A percentile compares a stretch with the other conserved stretches of the same genome.
These are phyloP conservation scores for Drosophila diplacantha DNA, from an alignment of 2,888 invertebrate genomes.

Conservation along the genomic window DNA sequence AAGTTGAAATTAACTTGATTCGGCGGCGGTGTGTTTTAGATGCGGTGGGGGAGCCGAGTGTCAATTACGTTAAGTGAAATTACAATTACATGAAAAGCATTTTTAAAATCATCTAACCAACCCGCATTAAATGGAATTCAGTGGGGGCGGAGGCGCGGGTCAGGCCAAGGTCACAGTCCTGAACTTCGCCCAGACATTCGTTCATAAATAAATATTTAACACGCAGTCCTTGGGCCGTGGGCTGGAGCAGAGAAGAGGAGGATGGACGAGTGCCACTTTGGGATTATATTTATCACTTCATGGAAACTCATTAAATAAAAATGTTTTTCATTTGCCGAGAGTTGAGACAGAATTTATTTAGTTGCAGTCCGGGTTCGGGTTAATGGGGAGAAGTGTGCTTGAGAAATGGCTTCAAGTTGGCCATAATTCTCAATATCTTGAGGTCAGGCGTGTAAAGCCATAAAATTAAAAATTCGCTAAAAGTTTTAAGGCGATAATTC, in stretches of 20 bases:
- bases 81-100: slow-evolving; percentile 51
- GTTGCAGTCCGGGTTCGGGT: slow-evolving; percentile 5
- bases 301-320: slow-evolving; percentile 39
- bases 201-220: slow-evolving; percentile 65
- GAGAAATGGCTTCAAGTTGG: neutral
- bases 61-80: slow-evolving; percentile 67
- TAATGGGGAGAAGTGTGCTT: neutral
- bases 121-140: slow-evolving; percentile 19
- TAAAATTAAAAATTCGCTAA: slow-evolving; percentile 1
- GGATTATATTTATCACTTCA: slow-evolving; percentile 39
- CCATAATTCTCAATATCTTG: neutral
- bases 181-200: slow-evolving; percentile 37
- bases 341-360: slow-evolving; percentile 21
- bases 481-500: neutral
- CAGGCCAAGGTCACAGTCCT: slow-evolving; percentile 32
- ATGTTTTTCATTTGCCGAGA: slow-evolving; percentile 30
- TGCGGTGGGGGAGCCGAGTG: slow-evolving; percentile 21
- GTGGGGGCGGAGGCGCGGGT: slow-evolving; percentile 1
- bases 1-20: slow-evolving; percentile 44
- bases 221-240: slow-evolving; percentile 32
- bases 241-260: neutral
- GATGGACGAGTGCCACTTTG: slow-evolving; percentile 21
- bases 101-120: slow-evolving; percentile 34
- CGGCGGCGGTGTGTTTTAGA: slow-evolving; percentile 26
- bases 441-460: neutral